phyloP scores from a whole-genome alignment of 2,113 vertebrate species.

The Progne subis region DNA sequence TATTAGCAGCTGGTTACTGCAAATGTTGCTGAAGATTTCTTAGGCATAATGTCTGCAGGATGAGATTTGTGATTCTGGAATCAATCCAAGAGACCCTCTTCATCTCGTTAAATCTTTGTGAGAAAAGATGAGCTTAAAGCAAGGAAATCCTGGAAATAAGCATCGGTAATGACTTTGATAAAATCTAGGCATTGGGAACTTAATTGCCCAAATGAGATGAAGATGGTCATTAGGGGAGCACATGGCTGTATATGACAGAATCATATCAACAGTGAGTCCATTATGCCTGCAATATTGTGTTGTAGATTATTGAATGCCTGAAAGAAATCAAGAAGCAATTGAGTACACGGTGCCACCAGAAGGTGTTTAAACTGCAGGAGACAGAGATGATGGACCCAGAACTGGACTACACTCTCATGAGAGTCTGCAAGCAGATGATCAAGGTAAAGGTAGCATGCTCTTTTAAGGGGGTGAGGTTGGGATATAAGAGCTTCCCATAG shows the following conservation, averaged over 20 bases:
- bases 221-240: neutral
- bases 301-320: constrained; percentile 93
- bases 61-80: neutral
- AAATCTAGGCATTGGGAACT: neutral
- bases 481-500: neutral
- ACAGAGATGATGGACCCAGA: constrained; percentile 96
- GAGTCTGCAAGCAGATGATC: constrained; percentile 98
- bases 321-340: constrained; percentile 92
- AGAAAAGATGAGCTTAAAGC: neutral
- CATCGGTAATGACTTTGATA: neutral
- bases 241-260: neutral
- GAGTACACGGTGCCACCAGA: constrained; percentile 86
- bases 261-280: neutral
- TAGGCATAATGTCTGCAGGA: neutral
- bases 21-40: neutral
- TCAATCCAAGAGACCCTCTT: neutral
- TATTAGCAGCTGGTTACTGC: neutral
- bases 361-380: constrained; percentile 94
- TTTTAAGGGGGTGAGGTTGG: neutral
- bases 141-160: neutral
- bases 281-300: neutral
- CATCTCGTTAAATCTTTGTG: neutral
- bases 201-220: neutral
- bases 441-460: constrained; percentile 74
- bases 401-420: constrained; percentile 95